Conservation (phyloP, 2,113 vertebrate genomes). For the Bucco capensis region DNA sequence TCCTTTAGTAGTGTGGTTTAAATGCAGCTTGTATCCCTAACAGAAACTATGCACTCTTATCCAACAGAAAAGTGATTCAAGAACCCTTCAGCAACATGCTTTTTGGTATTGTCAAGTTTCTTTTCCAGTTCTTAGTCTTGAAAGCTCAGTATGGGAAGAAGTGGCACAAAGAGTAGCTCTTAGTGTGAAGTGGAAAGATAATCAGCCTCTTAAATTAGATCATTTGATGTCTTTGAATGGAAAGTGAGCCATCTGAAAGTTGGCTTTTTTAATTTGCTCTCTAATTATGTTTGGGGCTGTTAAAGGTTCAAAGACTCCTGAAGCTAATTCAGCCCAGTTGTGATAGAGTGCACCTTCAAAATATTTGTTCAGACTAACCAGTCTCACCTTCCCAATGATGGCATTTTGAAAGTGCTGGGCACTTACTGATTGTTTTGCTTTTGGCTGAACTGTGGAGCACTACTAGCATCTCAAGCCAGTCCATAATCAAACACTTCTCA, state of each 20-base stretch:
- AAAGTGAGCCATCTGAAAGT: slow-evolving; percentile 22
- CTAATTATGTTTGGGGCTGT: neutral
- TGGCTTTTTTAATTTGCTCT: slow-evolving; percentile 18
- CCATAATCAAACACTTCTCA: neutral
- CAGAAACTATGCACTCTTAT: neutral
- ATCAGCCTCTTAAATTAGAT: slow-evolving; percentile 29
- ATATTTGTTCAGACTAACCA: neutral
- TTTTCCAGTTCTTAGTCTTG: slow-evolving; percentile 32
- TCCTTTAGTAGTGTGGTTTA: slow-evolving; percentile 29
- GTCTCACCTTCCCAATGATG: neutral
- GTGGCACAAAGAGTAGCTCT: slow-evolving; percentile 51
- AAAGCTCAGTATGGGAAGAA: slow-evolving; percentile 40
- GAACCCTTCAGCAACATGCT: slow-evolving; percentile 10
- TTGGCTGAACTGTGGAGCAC: neutral
- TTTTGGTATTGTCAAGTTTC: slow-evolving; percentile 46
- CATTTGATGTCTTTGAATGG: slow-evolving; percentile 31
- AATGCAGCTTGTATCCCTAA: slow-evolving; percentile 3
- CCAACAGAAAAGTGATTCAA: slow-evolving; percentile 24
- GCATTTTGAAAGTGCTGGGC: neutral
- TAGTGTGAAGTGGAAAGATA: slow-evolving; percentile 40
- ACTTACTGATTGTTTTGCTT: neutral
- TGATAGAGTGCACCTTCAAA: neutral
- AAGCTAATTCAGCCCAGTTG: neutral
- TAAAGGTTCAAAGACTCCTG: neutral
- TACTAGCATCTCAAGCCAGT: neutral